Evolutionary conservation across 2,797 vertebrate genomes (phyloP), one percentile per base, ranked within the genome.

Genomic region (Vespertilio murinus): DNA sequence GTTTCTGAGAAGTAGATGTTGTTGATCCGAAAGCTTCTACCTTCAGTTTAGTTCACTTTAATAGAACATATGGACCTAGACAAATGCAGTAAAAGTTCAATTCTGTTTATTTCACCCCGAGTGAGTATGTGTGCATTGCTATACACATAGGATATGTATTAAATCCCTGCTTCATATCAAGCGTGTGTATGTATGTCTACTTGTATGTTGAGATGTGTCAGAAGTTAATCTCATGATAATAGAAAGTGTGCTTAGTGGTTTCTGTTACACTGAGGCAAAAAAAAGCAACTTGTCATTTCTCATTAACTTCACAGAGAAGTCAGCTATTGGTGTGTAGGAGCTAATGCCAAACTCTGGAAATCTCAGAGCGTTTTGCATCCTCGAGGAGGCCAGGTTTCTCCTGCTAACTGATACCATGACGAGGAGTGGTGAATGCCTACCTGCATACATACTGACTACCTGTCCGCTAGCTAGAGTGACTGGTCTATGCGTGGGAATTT

Each of bases 241-340:
- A 64, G 54, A 35, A 85, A 83, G 30, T 84, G 70, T 89, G 85
- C 81, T 87, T 65, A 54, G 80, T 20, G 89, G 42, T 69, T 86
- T 97, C 92, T 88, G 40, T 79, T 79, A 94, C 17, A 83, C 78
- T 47, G 73, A 94, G 89, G 73, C 49, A 90, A 77, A 88, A 93
- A 91, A 74, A 86, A 82, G 71, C 33, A 94, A 85, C 59, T 30
- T 96, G 47, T 91, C 93, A 40, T 90, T 80, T 88, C 42, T 96
- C 33, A 67, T 91, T 88, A 93, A 93, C 28, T 52, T 94, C 81
- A 77, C 2, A 49, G 22, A 90, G 49, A 90, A 69, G 40, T 85
- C 95, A 93, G 59, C 88, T 82, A 95, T 40, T 90, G 88, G 73
- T 71, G 25, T 5, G 23, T 23, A 80, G 54, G 2, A 82, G 30